Conservation (phyloP, 2,888 invertebrate species). For the Keiferia lycopersicella region DNA sequence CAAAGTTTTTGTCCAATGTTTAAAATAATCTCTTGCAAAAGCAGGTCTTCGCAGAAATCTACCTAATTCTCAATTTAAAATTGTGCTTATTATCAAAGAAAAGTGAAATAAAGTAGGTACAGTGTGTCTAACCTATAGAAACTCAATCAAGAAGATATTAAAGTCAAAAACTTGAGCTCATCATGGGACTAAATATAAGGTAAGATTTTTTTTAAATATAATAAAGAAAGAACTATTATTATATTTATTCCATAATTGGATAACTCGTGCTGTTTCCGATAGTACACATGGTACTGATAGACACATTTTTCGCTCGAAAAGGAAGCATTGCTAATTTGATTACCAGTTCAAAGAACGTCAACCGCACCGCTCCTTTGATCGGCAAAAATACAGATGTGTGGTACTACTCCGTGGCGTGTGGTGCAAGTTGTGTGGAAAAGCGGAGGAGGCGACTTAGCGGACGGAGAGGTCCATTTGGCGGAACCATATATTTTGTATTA, state of each 20-base stretch:
- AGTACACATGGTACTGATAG: constrained; percentile 57
- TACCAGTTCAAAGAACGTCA: constrained; percentile 80
- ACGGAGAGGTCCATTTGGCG: too few species aligned
- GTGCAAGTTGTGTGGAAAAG: constrained; percentile 34
- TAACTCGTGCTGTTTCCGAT: neutral
- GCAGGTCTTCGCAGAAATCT: too few species aligned
- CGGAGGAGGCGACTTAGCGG: neutral
- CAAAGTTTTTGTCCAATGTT: too few species aligned
- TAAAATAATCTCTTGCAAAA: too few species aligned
- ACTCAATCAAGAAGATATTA: neutral
- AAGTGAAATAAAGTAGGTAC: neutral
- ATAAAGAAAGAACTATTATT: too few species aligned
- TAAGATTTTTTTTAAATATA: too few species aligned
- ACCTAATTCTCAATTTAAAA: too few species aligned
- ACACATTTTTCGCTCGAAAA: constrained; percentile 81
- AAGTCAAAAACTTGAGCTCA: neutral
- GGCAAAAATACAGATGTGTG: constrained; percentile 79
- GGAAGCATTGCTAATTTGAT: constrained; percentile 80
- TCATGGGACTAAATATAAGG: neutral
- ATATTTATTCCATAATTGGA: too few species aligned
- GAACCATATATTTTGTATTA: too few species aligned
- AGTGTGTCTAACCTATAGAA: neutral
- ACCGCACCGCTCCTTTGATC: constrained; percentile 74
- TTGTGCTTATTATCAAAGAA: neutral
- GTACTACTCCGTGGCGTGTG: constrained; percentile 53